Percentiles rank a stretch among this genome's conserved stretches.
Conservation (phyloP, 2,888 invertebrate species). For the Micoletzkya japonica region DNA sequence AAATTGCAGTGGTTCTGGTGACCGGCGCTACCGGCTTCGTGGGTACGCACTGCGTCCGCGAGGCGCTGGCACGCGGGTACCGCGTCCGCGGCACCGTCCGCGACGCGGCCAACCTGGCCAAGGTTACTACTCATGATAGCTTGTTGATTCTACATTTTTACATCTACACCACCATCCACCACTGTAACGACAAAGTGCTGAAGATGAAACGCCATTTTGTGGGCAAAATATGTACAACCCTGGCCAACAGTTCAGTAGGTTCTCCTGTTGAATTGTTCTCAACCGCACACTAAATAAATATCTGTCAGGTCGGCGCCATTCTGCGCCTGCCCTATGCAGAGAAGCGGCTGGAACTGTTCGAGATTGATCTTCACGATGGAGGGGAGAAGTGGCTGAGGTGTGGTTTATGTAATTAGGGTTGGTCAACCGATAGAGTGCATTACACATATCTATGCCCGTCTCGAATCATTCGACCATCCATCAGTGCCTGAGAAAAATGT, state of each 20-base stretch:
- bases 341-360: constrained; percentile 67
- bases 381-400: constrained; percentile 13
- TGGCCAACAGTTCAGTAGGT: too few species aligned
- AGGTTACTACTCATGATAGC: constrained; percentile 1
- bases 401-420: constrained; percentile 5
- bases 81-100: constrained; percentile 17
- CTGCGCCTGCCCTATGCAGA: constrained; percentile 63
- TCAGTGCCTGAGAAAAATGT: too few species aligned
- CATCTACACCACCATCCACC: too few species aligned
- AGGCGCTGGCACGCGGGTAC: neutral
- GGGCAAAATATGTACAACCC: neutral
- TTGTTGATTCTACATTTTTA: neutral
- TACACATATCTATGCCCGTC: neutral
- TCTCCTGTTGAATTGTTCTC: too few species aligned
- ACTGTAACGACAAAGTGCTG: neutral
- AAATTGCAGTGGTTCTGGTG: constrained; percentile 24
- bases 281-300: too few species aligned
- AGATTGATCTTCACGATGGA: constrained; percentile 66
- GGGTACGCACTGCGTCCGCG: constrained; percentile 16
- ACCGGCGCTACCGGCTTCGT: constrained; percentile 24
- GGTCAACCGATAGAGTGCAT: too few species aligned
- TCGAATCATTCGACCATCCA: neutral
- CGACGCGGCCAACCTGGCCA: neutral
- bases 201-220: neutral
- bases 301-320: constrained; percentile 35